Conservation (phyloP, 2,113 vertebrate genomes). For the Crotalus horridus region DNA sequence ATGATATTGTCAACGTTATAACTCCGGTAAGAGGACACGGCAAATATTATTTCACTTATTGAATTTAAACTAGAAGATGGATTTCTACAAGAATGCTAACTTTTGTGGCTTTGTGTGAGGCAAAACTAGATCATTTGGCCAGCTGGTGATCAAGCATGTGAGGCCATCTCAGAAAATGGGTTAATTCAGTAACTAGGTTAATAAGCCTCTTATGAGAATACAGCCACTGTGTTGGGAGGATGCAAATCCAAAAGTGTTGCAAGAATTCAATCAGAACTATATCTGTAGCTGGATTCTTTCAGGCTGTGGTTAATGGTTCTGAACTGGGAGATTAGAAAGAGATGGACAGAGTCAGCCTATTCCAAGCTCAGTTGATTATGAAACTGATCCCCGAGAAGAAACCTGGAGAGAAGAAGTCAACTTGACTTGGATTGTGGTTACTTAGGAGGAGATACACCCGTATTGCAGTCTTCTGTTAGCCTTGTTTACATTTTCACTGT, state of each 20-base stretch:
- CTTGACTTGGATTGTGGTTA: too few species aligned
- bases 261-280: background rate
- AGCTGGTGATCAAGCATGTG: background rate
- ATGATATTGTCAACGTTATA: conserved; percentile 83
- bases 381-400: too few species aligned
- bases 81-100: background rate
- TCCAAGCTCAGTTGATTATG: too few species aligned
- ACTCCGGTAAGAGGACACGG: conserved; percentile 77
- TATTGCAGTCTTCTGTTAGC: too few species aligned
- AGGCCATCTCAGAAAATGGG: background rate
- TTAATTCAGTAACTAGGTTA: background rate
- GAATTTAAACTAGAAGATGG: background rate
- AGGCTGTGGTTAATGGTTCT: background rate
- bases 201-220: background rate
- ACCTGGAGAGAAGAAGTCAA: too few species aligned
- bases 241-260: background rate
- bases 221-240: background rate
- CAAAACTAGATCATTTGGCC: background rate
- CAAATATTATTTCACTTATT: background rate
- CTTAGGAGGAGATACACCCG: too few species aligned
- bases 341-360: background rate
- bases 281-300: background rate
- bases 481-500: too few species aligned
- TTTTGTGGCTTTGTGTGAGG: background rate
- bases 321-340: background rate